Base-by-base conservation (phyloP, 2,888 invertebrate genomes). In the Vannuccia rotundouncinata region DNA sequence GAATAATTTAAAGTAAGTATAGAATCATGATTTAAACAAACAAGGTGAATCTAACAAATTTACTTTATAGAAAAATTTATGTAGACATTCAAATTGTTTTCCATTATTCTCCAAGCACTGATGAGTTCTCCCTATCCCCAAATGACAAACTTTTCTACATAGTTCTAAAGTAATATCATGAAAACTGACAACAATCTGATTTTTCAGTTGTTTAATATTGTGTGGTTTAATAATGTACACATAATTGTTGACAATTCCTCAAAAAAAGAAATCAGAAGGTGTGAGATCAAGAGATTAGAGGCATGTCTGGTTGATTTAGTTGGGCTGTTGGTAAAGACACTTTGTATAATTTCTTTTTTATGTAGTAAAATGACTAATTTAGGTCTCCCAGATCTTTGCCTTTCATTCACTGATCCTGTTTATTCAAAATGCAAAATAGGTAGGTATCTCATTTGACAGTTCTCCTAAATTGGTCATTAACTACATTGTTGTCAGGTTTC, bases 271-370 rank as follows among this genome's bases (percentile, higher is more conserved):
- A n/a, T n/a, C n/a, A n/a, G n/a, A n/a, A 66, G 25, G 66, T 22
- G 66, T 66, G 5, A 66, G 66, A 27, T 66, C 66, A 13, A 2
- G 22, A 66, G 66, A 22, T 66, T 27, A n/a, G 5, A 27, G 5
- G 66, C 66, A 13, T 22, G 66, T 66, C 66, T 66, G 66, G 66
- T 66, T 66, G 66, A 66, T 66, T 66, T 66, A 66, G 66, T 66
- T 66, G 22, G 66, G 22, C 66, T 66, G 22, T 66, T 66, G 25
- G 66, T 27, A 66, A 45, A 45, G 45, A 17, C 66, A n/a, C 10
- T 27, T 66, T 66, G 66, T 5, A 66, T 66, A 66, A 66, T 66
- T 66, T n/a, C 2, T 66, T n/a, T 66, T 22, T 66, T 66, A 22
- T 66, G 10, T 66, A 27, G 66, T 22, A 22, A n/a, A 22, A 27